phyloP scores from a whole-genome alignment of 2,113 vertebrate species.

The Gorilla gorilla region DNA sequence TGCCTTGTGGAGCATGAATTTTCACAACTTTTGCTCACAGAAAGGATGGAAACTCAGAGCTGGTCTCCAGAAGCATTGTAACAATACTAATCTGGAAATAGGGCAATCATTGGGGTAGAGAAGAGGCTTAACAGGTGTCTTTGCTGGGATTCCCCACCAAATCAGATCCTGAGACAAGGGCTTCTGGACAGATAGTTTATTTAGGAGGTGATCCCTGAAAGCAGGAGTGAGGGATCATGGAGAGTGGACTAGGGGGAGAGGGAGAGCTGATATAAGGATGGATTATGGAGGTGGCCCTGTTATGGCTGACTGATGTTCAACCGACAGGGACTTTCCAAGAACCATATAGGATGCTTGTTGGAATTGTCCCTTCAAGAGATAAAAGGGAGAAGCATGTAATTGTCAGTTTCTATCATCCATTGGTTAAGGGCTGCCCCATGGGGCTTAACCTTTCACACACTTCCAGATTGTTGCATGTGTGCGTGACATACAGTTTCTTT shows the following conservation, averaged over 20 bases:
- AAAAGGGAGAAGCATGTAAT: background rate
- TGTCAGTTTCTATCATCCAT: background rate
- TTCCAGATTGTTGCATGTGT: background rate
- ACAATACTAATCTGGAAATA: background rate
- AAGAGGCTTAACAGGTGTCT: background rate
- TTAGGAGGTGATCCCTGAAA: background rate
- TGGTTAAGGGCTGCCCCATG: background rate
- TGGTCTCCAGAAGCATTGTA: background rate
- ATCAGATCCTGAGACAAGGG: background rate
- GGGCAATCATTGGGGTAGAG: background rate
- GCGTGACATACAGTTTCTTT: background rate
- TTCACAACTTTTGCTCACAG: background rate
- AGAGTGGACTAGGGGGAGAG: rapidly evolving
- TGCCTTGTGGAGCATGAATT: background rate
- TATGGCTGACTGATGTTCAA: too few relatives aligned
- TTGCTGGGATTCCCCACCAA: background rate
- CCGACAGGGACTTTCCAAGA: background rate
- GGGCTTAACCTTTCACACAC: background rate
- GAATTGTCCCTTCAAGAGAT: background rate
- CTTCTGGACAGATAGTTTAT: background rate
- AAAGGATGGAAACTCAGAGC: background rate
- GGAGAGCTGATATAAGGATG: too few relatives aligned
- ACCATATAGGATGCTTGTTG: background rate
- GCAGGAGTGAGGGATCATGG: background rate
- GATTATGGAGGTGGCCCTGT: background rate